These are phyloP conservation scores for Choreutis nemorana DNA, from an alignment of 2,888 invertebrate genomes.

Conservation along the genomic window DNA sequence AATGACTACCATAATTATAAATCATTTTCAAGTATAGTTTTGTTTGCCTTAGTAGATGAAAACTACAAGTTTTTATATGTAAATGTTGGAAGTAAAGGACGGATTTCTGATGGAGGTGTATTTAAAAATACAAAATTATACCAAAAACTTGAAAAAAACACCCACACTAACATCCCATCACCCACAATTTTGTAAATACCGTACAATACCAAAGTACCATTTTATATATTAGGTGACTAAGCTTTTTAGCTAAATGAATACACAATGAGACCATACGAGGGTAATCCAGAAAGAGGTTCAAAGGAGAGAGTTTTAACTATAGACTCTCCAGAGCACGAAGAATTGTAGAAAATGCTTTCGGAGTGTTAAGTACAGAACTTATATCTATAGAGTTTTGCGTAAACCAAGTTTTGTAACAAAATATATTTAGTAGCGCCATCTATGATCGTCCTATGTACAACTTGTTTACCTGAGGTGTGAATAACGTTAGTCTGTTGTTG, in stretches of 20 bases:
- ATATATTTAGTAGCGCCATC: no score
- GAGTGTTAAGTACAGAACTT: slow-evolving; percentile 3
- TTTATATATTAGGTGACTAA: slow-evolving; percentile 1
- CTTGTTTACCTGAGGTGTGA: no score
- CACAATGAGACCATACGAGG: slow-evolving; percentile 10
- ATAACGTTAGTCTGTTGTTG: not conserved
- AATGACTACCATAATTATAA: slow-evolving; percentile 7
- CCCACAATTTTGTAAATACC: not conserved
- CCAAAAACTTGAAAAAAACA: slow-evolving; percentile 1
- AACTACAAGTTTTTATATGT: slow-evolving; percentile 7
- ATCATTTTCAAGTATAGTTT: slow-evolving; percentile 4
- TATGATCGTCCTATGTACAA: no score
- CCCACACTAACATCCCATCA: not conserved
- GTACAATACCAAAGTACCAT: not conserved
- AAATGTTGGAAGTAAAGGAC: slow-evolving; percentile 6
- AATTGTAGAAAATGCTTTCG: slow-evolving; percentile 10
- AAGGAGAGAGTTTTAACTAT: slow-evolving; percentile 10
- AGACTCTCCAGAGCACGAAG: slow-evolving; percentile 10
- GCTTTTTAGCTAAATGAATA: slow-evolving; percentile 1
- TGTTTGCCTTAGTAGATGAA: slow-evolving; percentile 6
- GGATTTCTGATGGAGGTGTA: no score
- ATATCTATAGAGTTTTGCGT: slow-evolving; percentile 6
- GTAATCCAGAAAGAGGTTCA: slow-evolving; percentile 9
- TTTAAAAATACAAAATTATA: not conserved
- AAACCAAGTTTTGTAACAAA: slow-evolving; percentile 4